Evolutionary conservation across 2,113 vertebrate genomes (phyloP).

Genomic region (Aviceda subcristata): DNA sequence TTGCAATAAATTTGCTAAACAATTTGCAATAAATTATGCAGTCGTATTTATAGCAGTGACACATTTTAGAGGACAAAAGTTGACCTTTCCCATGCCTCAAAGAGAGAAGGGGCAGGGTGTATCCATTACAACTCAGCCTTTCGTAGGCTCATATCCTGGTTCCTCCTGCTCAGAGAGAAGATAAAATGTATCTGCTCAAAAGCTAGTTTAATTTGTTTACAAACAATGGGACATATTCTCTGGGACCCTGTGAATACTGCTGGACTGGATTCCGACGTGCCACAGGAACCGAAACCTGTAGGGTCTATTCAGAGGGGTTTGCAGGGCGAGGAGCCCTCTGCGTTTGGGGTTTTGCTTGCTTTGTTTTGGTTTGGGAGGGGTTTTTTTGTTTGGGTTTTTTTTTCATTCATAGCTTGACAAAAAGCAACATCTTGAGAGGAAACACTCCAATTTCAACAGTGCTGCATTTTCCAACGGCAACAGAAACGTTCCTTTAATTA

Average conservation of each 20-base stretch:
- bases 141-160: conserved; percentile 43
- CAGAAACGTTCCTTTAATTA: conserved; percentile 15
- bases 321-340: not conserved
- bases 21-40: conserved; percentile 74
- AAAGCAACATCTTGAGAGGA: conserved; percentile 59
- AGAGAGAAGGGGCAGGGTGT: conserved; percentile 64
- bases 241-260: not conserved
- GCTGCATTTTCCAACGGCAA: conserved; percentile 9
- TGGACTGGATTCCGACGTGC: not conserved
- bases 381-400: not conserved
- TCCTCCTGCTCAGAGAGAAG: conserved; percentile 31
- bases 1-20: conserved; percentile 71
- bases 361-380: not conserved
- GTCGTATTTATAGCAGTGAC: conserved; percentile 73
- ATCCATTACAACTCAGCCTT: conserved; percentile 48
- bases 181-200: conserved; percentile 36
- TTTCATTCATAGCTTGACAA: conserved; percentile 33
- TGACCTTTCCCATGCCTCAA: conserved; percentile 76
- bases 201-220: conserved; percentile 34
- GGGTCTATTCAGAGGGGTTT: not conserved
- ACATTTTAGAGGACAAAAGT: conserved; percentile 72
- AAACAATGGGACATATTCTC: conserved; percentile 2
- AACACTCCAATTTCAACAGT: conserved; percentile 15
- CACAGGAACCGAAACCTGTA: conserved; percentile 21
- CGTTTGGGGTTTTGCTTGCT: not conserved